A percentile compares a stretch with the other conserved stretches of the same genome.
Evolutionary conservation across 2,113 vertebrate genomes (phyloP).

Genomic region (Columbina picui): DNA sequence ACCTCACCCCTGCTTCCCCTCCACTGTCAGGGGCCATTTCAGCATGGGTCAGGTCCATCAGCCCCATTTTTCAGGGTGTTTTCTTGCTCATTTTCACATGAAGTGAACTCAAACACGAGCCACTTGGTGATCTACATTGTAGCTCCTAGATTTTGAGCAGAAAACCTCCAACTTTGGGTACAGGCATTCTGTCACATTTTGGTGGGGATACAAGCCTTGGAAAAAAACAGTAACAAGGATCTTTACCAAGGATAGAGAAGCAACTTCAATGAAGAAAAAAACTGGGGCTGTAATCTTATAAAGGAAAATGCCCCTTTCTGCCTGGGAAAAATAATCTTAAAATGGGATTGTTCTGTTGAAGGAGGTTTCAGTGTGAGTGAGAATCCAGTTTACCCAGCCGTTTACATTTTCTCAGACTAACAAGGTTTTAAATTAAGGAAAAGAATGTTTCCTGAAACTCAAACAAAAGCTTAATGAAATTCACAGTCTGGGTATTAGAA

Average conservation of each 20-base stretch:
- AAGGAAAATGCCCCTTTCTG: background rate
- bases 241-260: background rate
- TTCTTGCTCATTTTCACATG: background rate
- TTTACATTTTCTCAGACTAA: background rate
- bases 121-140: background rate
- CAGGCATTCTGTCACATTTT: accelerated
- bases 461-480: background rate
- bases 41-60: background rate
- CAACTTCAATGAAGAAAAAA: background rate
- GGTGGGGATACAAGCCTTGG: background rate
- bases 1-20: no score
- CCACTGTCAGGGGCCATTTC: background rate
- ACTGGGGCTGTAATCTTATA: background rate
- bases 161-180: background rate
- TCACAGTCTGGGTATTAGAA: background rate
- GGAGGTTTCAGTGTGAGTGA: background rate
- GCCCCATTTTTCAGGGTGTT: background rate
- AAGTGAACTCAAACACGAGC: background rate
- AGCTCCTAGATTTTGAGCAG: background rate
- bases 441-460: background rate
- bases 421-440: background rate
- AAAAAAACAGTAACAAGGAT: background rate
- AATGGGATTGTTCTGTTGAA: background rate
- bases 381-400: background rate
- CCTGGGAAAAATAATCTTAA: background rate